phyloP scores from a whole-genome alignment of 2,797 vertebrate genomes.

The Denticeps clupeoides region DNA sequence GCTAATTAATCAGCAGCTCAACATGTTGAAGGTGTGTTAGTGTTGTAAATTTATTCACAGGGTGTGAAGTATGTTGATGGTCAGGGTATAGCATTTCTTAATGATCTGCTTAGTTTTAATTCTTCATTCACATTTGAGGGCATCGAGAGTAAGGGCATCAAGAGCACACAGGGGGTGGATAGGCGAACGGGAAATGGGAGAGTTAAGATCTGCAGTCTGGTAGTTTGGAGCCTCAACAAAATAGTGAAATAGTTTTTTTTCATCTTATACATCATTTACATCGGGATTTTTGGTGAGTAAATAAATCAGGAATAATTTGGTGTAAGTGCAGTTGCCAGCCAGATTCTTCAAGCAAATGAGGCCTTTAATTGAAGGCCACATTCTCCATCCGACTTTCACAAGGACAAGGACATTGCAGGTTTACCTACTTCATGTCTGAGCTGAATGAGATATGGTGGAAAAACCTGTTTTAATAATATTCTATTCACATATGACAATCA shows the following conservation, averaged over 20 bases:
- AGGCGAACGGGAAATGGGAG: neutral
- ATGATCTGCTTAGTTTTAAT: too few species aligned
- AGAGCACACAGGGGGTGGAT: neutral
- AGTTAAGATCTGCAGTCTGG: neutral
- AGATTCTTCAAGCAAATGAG: constrained; percentile 18
- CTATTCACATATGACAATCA: too few species aligned
- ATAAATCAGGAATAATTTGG: constrained; percentile 16
- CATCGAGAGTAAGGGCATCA: too few species aligned
- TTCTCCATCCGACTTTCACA: constrained; percentile 22
- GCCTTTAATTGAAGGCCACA: constrained; percentile 29
- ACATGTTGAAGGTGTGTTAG: too few species aligned
- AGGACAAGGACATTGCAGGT: constrained; percentile 19
- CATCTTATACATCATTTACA: neutral
- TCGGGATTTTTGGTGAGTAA: neutral
- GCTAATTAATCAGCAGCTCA: too few species aligned
- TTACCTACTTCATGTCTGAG: too few species aligned
- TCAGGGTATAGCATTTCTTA: too few species aligned
- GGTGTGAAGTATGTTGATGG: too few species aligned
- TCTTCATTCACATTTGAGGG: too few species aligned
- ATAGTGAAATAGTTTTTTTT: neutral
- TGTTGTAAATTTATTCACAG: too few species aligned
- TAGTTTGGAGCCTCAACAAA: neutral
- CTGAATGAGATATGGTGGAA: too few species aligned
- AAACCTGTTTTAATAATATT: too few species aligned
- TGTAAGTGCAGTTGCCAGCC: constrained; percentile 20